These are phyloP conservation scores for Anastatus disparis DNA, from an alignment of 1,140 invertebrate species.

Conservation along the genomic window DNA sequence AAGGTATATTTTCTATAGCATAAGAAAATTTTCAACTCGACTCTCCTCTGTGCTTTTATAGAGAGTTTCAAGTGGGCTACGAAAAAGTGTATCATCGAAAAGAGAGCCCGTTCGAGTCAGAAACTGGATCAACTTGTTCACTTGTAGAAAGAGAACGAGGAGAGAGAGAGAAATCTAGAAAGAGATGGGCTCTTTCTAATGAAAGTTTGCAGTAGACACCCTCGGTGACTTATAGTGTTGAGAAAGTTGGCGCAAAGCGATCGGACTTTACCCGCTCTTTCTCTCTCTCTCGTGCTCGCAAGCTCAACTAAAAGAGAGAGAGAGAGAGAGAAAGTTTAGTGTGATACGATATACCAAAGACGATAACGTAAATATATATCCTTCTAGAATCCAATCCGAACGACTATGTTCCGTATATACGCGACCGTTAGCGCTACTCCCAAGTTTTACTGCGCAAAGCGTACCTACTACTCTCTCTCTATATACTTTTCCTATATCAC, in stretches of 20 bases:
- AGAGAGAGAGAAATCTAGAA: no score
- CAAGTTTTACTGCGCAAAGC: slow-evolving; percentile 32
- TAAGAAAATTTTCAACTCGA: not conserved
- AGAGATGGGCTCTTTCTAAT: slow-evolving; percentile 21
- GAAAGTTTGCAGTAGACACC: slow-evolving; percentile 37
- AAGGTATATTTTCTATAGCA: no score
- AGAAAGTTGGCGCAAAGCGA: slow-evolving; percentile 34
- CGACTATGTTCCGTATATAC: not conserved
- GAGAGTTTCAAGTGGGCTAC: not conserved
- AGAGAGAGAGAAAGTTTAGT: not conserved
- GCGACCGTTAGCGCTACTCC: slow-evolving; percentile 25
- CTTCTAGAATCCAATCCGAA: slow-evolving; percentile 22
- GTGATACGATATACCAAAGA: slow-evolving; percentile 6
- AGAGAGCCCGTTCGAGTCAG: no score
- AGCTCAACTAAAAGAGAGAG: not conserved
- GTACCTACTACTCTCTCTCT: no score
- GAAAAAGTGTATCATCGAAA: slow-evolving; percentile 13
- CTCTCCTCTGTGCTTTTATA: not conserved
- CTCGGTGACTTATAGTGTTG: slow-evolving; percentile 31
- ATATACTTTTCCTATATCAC: no score
- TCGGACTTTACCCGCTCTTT: slow-evolving; percentile 28
- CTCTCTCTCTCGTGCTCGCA: not conserved
- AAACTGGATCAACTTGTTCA: no score
- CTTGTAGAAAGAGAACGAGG: not conserved
- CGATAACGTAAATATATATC: slow-evolving; percentile 40